These are phyloP conservation scores for Holotrichia oblita DNA, from an alignment of 1,140 invertebrate species.

Conservation along the genomic window DNA sequence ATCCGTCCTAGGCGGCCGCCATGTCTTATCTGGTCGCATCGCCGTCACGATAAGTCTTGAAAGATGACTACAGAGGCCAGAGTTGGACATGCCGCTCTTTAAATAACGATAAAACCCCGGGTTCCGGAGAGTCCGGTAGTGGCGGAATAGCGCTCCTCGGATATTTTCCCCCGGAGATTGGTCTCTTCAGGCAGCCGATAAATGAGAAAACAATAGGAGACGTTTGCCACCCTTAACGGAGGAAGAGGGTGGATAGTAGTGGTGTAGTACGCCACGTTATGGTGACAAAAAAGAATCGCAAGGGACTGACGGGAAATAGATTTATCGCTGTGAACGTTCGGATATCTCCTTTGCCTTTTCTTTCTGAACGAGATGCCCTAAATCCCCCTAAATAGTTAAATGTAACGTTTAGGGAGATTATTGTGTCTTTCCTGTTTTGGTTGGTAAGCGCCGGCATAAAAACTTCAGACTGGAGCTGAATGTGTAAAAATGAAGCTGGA, in stretches of 20 bases:
- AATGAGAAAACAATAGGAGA: conserved; percentile 36
- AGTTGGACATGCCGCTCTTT: conserved; percentile 50
- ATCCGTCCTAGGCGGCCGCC: conserved; percentile 48
- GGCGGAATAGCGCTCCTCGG: background rate
- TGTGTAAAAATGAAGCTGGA: no score
- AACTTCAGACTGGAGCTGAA: no score
- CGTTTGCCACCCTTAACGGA: no score
- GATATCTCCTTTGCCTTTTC: background rate
- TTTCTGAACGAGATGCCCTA: background rate
- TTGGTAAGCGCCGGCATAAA: no score
- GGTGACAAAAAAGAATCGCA: conserved; percentile 2
- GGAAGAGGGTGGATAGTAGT: no score
- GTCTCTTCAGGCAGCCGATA: background rate
- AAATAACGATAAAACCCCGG: conserved; percentile 50
- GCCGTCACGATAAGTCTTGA: conserved; percentile 48
- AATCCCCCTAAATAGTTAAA: background rate
- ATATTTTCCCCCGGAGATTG: background rate
- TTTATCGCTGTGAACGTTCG: background rate
- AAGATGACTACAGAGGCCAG: conserved; percentile 50
- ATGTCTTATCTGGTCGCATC: conserved; percentile 49
- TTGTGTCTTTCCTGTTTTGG: conserved; percentile 15
- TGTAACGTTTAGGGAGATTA: conserved; percentile 25
- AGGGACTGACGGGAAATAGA: background rate
- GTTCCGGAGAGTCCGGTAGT: conserved; percentile 10
- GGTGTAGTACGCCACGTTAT: background rate